Conservation (phyloP, 1,140 invertebrate genomes). For the Callitettix versicolor region DNA sequence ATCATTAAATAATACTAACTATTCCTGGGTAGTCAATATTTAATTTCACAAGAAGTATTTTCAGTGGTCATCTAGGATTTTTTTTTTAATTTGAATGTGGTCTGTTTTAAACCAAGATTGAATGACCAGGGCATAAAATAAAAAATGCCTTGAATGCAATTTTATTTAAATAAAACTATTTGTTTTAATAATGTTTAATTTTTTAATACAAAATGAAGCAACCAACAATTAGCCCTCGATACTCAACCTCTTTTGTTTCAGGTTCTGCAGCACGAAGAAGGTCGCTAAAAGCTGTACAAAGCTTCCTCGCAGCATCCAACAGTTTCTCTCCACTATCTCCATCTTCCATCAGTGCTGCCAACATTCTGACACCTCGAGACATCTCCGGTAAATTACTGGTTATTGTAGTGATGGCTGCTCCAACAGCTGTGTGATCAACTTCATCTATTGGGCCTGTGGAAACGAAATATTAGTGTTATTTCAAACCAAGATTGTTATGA, state of each 20-base stretch:
- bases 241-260: conserved; percentile 82
- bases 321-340: conserved; percentile 69
- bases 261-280: conserved; percentile 90
- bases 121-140: conserved; percentile 2
- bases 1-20: too few relatives aligned
- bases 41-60: too few relatives aligned
- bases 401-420: conserved; percentile 93
- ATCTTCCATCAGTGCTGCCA: conserved; percentile 88
- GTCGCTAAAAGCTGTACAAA: conserved; percentile 91
- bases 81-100: too few relatives aligned
- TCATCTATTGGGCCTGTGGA: conserved; percentile 54
- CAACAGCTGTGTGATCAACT: conserved; percentile 89
- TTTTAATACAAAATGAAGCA: background rate
- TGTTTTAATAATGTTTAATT: background rate
- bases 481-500: too few relatives aligned
- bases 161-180: too few relatives aligned
- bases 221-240: too few relatives aligned
- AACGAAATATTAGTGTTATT: too few relatives aligned
- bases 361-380: conserved; percentile 86
- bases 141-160: too few relatives aligned
- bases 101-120: too few relatives aligned
- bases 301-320: conserved; percentile 79
- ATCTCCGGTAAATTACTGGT: conserved; percentile 93
- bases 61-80: too few relatives aligned
- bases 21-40: too few relatives aligned